Percentiles rank a stretch among this genome's conserved stretches.
Evolutionary conservation across 2,113 vertebrate species (phyloP).

Genomic region (Caranx ignobilis): DNA sequence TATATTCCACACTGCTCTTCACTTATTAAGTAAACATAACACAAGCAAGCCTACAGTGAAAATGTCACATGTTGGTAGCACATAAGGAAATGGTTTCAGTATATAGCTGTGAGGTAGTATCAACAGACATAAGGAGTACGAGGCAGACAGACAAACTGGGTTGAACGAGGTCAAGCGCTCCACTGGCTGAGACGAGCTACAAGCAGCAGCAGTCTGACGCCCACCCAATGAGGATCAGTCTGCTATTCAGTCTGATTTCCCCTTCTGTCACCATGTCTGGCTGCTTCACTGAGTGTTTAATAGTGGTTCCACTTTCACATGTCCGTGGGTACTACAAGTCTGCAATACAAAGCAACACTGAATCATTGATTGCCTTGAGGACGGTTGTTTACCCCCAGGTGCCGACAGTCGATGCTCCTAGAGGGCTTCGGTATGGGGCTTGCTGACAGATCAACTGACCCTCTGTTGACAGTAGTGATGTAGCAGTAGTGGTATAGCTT

Average conservation of each 20-base stretch:
- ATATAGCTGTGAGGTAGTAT: background rate
- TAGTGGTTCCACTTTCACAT: background rate
- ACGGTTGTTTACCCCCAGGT: no score
- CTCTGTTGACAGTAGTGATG: no score
- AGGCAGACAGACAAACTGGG: background rate
- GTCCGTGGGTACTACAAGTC: no score
- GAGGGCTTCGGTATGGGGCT: no score
- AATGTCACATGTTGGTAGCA: background rate
- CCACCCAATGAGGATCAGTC: background rate
- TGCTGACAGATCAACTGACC: no score
- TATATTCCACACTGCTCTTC: no score
- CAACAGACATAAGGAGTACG: background rate
- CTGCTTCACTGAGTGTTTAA: background rate
- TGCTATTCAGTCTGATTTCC: background rate
- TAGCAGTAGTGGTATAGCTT: no score
- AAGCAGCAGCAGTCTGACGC: background rate
- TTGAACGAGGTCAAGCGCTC: background rate
- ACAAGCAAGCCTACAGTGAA: no score
- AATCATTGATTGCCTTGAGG: no score
- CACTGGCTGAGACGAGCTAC: background rate
- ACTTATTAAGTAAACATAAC: background rate
- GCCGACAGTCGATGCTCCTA: no score
- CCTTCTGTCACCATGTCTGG: background rate
- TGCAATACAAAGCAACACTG: no score
- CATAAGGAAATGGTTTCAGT: background rate